phyloP scores from a whole-genome alignment of 2,797 vertebrate genomes.

The Micromesistius poutassou region DNA sequence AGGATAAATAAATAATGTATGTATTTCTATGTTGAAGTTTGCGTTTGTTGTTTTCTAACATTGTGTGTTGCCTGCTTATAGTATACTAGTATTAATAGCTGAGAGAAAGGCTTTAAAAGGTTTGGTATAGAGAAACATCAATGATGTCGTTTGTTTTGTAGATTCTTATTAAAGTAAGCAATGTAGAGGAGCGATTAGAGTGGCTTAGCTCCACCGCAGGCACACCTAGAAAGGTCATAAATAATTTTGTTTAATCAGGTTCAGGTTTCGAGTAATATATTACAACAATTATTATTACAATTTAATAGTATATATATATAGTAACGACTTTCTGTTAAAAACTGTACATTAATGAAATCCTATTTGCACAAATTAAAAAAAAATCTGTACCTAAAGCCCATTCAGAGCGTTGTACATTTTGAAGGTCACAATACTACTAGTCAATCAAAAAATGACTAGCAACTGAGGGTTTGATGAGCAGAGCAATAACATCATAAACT shows the following conservation, averaged over 20 bases:
- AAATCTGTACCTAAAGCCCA: background rate
- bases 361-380: background rate
- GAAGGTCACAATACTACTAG: background rate
- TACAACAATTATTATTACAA: too few species aligned
- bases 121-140: background rate
- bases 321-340: too few species aligned
- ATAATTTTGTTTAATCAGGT: too few species aligned
- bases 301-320: too few species aligned
- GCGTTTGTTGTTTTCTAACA: background rate
- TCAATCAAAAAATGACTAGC: background rate
- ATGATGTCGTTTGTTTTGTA: background rate
- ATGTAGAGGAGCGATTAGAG: background rate
- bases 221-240: background rate
- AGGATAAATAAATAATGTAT: background rate
- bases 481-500: background rate
- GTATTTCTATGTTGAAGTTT: slow-evolving; percentile 7
- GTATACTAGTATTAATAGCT: background rate
- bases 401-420: background rate
- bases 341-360: background rate
- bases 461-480: background rate
- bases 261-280: too few species aligned
- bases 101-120: slow-evolving; percentile 10
- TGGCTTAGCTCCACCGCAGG: background rate
- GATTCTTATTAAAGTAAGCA: slow-evolving; percentile 8
- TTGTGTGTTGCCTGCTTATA: slow-evolving; percentile 1